Percentiles rank a stretch among this genome's conserved stretches.
phyloP scores from a whole-genome alignment of 1,140 invertebrate species.

The Meloidogyne hapla region DNA sequence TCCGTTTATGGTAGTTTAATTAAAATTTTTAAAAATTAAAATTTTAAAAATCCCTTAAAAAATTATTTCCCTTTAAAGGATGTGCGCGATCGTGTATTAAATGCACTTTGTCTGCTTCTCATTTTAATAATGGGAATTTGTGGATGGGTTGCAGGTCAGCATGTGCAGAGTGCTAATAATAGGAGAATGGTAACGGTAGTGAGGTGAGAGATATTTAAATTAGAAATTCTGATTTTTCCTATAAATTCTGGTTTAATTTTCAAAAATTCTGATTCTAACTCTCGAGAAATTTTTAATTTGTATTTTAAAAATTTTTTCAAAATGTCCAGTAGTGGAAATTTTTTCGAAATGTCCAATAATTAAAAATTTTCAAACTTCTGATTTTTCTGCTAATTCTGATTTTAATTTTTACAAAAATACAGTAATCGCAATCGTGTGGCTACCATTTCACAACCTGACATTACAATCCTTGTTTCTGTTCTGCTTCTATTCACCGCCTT shows the following conservation, averaged over 20 bases:
- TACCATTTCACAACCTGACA: not conserved
- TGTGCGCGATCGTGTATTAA: constrained; percentile 26
- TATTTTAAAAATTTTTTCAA: no score
- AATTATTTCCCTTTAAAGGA: constrained; percentile 8
- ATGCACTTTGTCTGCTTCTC: constrained; percentile 18
- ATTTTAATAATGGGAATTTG: constrained; percentile 32
- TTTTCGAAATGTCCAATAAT: no score
- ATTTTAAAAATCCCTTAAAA: no score
- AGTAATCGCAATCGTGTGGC: not conserved
- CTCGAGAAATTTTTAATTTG: no score
- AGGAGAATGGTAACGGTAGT: not conserved
- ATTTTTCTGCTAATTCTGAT: no score
- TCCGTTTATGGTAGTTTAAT: constrained; percentile 22
- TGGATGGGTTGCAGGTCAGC: constrained; percentile 32
- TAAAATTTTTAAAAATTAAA: not conserved
- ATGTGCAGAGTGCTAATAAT: constrained; percentile 8
- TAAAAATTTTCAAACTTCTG: no score
- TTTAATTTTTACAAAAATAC: no score
- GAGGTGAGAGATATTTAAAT: not conserved
- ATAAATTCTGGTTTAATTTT: not conserved
- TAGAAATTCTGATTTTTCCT: no score
- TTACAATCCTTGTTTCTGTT: constrained; percentile 22
- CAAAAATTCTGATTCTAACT: no score
- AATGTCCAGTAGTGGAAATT: no score
- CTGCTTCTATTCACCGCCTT: constrained; percentile 41